Conservation (phyloP, 2,888 invertebrate species). For the Hydrotaea diabolus region DNA sequence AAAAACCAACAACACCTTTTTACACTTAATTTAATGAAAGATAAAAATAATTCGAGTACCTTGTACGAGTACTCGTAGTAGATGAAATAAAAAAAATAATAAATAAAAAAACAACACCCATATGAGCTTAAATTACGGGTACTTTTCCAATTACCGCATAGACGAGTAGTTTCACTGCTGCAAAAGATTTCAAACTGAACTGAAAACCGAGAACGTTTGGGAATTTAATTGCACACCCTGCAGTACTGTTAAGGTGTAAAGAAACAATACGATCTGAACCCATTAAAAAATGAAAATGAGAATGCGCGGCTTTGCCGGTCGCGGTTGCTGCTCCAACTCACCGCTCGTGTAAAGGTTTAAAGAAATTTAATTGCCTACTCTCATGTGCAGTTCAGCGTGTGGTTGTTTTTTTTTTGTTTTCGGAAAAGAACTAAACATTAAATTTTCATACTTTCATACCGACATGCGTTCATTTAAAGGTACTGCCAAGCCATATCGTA, state of each 20-base stretch:
- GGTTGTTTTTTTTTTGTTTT: too few relatives aligned
- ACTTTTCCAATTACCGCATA: not conserved
- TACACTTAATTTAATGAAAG: too few relatives aligned
- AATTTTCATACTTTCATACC: not conserved
- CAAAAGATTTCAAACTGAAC: not conserved
- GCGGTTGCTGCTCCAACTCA: not conserved
- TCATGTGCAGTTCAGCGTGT: not conserved
- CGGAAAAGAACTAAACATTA: not conserved
- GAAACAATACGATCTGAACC: slow-evolving; percentile 5
- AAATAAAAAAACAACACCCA: not conserved
- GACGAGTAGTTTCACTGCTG: not conserved
- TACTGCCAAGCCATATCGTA: not conserved
- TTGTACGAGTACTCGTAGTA: not conserved
- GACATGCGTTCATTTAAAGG: not conserved
- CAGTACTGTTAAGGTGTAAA: slow-evolving; percentile 21
- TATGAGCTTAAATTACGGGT: not conserved
- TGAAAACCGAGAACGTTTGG: not conserved
- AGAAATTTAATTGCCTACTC: not conserved
- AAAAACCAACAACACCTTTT: too few relatives aligned
- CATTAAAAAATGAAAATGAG: slow-evolving; percentile 22
- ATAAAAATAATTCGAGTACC: not conserved
- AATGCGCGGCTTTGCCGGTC: not conserved
- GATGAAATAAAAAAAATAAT: not conserved
- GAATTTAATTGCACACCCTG: not conserved
- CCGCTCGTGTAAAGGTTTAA: not conserved